A percentile compares a stretch with the other conserved stretches of the same genome.
Conservation (phyloP, 2,888 invertebrate species). For the Amiota communis region DNA sequence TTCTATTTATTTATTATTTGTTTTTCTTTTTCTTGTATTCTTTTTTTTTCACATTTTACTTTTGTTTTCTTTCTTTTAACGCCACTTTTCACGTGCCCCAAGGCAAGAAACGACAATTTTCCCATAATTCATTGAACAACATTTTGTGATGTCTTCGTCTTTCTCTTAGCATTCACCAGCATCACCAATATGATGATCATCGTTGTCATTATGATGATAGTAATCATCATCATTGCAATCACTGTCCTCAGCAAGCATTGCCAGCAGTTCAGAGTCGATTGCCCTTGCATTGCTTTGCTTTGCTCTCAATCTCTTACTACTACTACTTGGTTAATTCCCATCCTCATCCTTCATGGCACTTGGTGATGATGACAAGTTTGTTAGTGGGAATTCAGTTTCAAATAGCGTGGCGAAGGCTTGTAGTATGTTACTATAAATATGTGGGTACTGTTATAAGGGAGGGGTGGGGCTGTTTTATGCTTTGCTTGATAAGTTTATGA, state of each 20-base stretch:
- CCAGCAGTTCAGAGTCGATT: background rate
- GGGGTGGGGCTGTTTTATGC: conserved; percentile 29
- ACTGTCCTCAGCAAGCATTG: background rate
- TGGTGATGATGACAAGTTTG: conserved; percentile 18
- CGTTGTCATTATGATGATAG: too few species aligned
- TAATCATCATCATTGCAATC: too few species aligned
- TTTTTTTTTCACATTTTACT: background rate
- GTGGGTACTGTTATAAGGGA: background rate
- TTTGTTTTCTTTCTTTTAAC: conserved; percentile 4
- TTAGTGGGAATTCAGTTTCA: conserved; percentile 3
- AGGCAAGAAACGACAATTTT: conserved; percentile 17
- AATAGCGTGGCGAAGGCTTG: background rate
- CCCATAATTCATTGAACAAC: conserved; percentile 28
- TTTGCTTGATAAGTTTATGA: conserved; percentile 36
- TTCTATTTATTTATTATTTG: conserved; percentile 1
- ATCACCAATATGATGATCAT: too few species aligned
- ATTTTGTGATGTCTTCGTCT: conserved; percentile 2
- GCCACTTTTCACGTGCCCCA: background rate
- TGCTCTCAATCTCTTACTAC: too few species aligned
- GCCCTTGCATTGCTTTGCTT: conserved; percentile 4
- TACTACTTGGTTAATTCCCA: background rate
- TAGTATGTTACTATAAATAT: background rate
- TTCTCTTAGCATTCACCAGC: background rate
- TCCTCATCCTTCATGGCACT: background rate
- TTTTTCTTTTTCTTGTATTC: conserved; percentile 2